Conservation (phyloP, 1,140 invertebrate genomes). For the Episyrphus balteatus region DNA sequence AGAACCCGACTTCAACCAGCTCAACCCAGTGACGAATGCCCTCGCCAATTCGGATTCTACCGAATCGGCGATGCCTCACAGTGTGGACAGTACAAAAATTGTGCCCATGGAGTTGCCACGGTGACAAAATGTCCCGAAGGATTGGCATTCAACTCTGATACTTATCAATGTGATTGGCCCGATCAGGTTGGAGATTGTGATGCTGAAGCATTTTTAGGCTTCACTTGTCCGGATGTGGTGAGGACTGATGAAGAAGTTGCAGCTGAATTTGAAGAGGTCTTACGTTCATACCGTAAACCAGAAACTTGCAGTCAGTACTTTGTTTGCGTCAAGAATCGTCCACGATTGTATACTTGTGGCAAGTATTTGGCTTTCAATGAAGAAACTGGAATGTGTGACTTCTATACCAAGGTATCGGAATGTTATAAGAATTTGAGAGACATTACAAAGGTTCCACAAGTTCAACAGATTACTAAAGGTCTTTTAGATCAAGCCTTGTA, state of each 20-base stretch:
- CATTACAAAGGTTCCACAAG: neutral
- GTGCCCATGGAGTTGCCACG: conserved; percentile 53
- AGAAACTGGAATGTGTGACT: conserved; percentile 28
- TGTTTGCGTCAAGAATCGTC: conserved; percentile 64
- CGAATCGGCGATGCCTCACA: conserved; percentile 54
- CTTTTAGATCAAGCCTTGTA: too few relatives aligned
- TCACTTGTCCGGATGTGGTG: conserved; percentile 47
- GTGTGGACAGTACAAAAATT: conserved; percentile 76
- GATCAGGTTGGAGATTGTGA: conserved; percentile 67
- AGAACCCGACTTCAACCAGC: conserved; percentile 48
- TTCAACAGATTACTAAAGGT: too few relatives aligned
- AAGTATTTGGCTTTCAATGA: conserved; percentile 32
- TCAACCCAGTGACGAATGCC: conserved; percentile 61
- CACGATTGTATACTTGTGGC: conserved; percentile 38
- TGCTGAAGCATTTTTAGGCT: conserved; percentile 59
- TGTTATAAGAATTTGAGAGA: conserved; percentile 31
- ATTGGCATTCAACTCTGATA: conserved; percentile 66
- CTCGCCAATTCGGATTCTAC: conserved; percentile 76
- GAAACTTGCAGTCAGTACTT: conserved; percentile 70
- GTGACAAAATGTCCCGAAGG: conserved; percentile 63
- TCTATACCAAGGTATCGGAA: conserved; percentile 32
- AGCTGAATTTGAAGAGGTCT: conserved; percentile 40
- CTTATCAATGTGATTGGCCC: conserved; percentile 76
- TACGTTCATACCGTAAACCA: conserved; percentile 44
- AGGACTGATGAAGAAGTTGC: conserved; percentile 18